A percentile compares a stretch with the other conserved stretches of the same genome.
Conservation (phyloP, 2,797 vertebrate genomes). For the Carapus acus region DNA sequence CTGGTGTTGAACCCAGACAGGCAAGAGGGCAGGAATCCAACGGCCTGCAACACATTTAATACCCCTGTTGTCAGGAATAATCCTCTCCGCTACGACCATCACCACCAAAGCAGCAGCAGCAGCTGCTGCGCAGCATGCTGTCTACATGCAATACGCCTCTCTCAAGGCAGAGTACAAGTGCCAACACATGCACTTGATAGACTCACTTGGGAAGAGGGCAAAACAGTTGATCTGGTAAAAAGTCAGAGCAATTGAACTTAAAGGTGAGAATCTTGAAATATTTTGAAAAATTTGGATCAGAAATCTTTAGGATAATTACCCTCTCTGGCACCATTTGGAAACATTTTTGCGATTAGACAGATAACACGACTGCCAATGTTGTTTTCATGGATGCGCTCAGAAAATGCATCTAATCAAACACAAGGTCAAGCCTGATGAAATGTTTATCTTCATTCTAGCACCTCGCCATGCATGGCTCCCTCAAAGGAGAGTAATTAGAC, state of each 20-base stretch:
- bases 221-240: constrained; percentile 47
- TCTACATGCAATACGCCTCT: constrained; percentile 59
- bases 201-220: constrained; percentile 46
- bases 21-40: constrained; percentile 64
- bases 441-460: constrained; percentile 72
- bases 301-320: too few relatives aligned
- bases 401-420: constrained; percentile 60
- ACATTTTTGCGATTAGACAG: constrained; percentile 45
- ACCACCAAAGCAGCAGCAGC: too few relatives aligned
- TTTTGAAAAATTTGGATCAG: too few relatives aligned
- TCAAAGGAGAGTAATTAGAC: constrained; percentile 75
- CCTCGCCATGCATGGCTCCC: constrained; percentile 51
- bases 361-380: constrained; percentile 48
- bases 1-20: constrained; percentile 65
- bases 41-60: constrained; percentile 72
- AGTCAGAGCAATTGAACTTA: constrained; percentile 57
- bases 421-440: constrained; percentile 71
- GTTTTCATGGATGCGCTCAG: constrained; percentile 39
- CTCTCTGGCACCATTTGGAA: constrained; percentile 43
- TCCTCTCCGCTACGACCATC: constrained; percentile 56
- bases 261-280: constrained; percentile 48
- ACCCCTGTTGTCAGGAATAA: constrained; percentile 71
- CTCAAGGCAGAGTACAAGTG: constrained; percentile 53
- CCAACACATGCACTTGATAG: constrained; percentile 47
- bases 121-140: constrained; percentile 56